Evolutionary conservation across 2,797 vertebrate species (phyloP).

Genomic region (Tapirus indicus): DNA sequence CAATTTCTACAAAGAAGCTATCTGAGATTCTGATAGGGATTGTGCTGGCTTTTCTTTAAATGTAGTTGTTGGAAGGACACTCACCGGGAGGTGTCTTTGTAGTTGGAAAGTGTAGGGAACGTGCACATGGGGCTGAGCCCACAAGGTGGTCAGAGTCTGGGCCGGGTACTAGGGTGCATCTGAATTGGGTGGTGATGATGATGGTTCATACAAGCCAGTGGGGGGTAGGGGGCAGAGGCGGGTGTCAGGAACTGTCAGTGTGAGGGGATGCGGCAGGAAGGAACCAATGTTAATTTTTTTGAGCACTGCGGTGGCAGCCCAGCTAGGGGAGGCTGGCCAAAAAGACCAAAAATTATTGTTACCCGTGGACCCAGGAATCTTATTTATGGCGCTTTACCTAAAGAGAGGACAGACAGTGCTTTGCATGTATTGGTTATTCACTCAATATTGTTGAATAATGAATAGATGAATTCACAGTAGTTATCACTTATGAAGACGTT

Average conservation of each 20-base stretch:
- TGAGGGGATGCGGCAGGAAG: not conserved
- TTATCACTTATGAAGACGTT: not conserved
- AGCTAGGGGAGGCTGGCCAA: not conserved
- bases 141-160: not conserved
- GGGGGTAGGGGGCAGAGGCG: too few species aligned
- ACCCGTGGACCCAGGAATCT: not conserved
- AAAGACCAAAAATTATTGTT: not conserved
- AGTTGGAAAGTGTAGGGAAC: not conserved
- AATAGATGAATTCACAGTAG: not conserved
- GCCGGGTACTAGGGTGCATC: not conserved
- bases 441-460: not conserved
- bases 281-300: not conserved
- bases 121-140: not conserved
- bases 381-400: not conserved
- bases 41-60: not conserved
- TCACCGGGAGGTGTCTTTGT: not conserved
- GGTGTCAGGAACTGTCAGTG: not conserved
- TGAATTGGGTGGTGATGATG: not conserved
- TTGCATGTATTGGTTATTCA: not conserved
- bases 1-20: not conserved
- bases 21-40: not conserved
- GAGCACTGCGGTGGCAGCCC: not conserved
- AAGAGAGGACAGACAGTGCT: not conserved
- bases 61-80: not conserved
- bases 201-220: not conserved